A percentile compares a stretch with the other conserved stretches of the same genome.
Conservation (phyloP, 2,797 vertebrate genomes). For the Sparus aurata region DNA sequence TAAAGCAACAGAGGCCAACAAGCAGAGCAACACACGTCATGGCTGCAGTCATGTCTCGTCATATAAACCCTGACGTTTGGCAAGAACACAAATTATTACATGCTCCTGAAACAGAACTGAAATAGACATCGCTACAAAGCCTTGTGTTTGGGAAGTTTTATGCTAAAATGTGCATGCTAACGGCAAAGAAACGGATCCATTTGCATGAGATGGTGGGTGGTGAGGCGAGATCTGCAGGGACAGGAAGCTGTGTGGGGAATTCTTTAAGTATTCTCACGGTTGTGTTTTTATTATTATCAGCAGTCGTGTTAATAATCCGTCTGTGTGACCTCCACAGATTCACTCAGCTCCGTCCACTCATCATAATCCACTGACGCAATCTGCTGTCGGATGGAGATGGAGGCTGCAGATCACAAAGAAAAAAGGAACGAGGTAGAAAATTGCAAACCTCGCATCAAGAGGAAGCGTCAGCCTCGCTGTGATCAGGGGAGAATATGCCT, state of each 20-base stretch:
- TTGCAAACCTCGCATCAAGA: not conserved
- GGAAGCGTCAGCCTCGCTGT: not conserved
- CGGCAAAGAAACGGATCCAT: not conserved
- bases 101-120: not conserved
- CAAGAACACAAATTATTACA: too few relatives aligned
- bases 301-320: not conserved
- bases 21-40: too few relatives aligned
- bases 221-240: too few relatives aligned
- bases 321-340: not conserved
- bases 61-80: too few relatives aligned
- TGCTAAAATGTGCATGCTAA: not conserved
- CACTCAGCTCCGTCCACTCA: not conserved
- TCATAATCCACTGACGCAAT: not conserved
- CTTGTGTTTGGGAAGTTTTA: not conserved
- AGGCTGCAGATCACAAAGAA: not conserved
- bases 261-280: not conserved
- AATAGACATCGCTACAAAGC: too few relatives aligned
- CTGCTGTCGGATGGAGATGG: not conserved
- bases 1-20: too few relatives aligned
- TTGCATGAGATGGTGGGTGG: too few relatives aligned
- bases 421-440: not conserved
- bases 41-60: too few relatives aligned
- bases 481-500: conserved; percentile 1
- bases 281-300: too few relatives aligned
- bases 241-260: too few relatives aligned